Conservation (phyloP, 2,888 invertebrate genomes). For the Eueremaeus valkanovi region DNA sequence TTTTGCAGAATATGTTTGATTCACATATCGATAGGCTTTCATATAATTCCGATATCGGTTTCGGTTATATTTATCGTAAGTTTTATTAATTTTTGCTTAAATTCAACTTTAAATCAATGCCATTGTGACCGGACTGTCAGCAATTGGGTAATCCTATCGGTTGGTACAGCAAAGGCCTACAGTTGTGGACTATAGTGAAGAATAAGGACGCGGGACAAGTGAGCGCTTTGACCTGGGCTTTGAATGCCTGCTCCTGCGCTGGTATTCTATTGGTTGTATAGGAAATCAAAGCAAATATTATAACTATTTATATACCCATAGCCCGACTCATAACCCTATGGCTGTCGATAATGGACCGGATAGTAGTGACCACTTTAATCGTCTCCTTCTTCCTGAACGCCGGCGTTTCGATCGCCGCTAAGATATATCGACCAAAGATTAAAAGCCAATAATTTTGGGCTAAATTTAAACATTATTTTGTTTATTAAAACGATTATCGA, state of each 20-base stretch:
- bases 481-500: too few species aligned
- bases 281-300: too few species aligned
- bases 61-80: slow-evolving; percentile 29
- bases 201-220: slow-evolving; percentile 31
- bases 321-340: slow-evolving; percentile 17
- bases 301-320: too few species aligned
- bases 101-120: not conserved
- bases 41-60: slow-evolving; percentile 11
- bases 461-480: too few species aligned
- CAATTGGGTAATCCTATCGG: slow-evolving; percentile 21
- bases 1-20: slow-evolving; percentile 10
- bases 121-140: not conserved
- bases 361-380: slow-evolving; percentile 22
- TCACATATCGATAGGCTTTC: slow-evolving; percentile 16
- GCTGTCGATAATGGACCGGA: slow-evolving; percentile 5
- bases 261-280: not conserved
- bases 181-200: slow-evolving; percentile 15
- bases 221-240: not conserved
- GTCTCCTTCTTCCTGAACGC: slow-evolving; percentile 21
- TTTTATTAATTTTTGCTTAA: not conserved
- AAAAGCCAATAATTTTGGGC: slow-evolving; percentile 8
- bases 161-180: slow-evolving; percentile 22
- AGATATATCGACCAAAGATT: slow-evolving; percentile 31
- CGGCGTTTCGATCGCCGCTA: slow-evolving; percentile 4
- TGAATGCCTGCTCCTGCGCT: not conserved